Base-by-base conservation (phyloP, 2,113 vertebrate species). In the Eulemur macaco region DNA sequence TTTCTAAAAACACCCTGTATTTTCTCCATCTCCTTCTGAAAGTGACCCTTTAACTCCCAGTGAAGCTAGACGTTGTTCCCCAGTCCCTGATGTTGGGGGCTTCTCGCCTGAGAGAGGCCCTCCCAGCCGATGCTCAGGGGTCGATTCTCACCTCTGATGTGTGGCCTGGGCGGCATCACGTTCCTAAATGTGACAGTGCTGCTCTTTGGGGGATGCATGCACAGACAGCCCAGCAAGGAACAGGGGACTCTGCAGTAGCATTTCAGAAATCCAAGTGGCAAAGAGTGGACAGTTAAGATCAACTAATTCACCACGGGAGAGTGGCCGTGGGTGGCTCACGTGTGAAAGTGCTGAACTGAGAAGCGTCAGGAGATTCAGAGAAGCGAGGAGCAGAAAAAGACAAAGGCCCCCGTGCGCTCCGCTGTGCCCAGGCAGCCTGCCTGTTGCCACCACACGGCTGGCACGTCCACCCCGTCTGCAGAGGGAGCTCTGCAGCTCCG, bases 141-240 rank as follows among this genome's bases (percentile, higher is more conserved):
- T 42, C 18, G 60, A 42, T 78, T 25, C 81, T 85, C 66, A 95
- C 89, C 93, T 94, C 69, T 8, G 52, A 82, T n/a, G 11, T 20
- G 1, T 0, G 34, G 54, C 60, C 78, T 0, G 2, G 25, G 47
- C 78, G 25, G 84, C 34, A 5, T 5, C 23, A 6, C 9, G 5
- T 14, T 0, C 54, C 3, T 2, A n/a, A 21, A 42, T 8, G 15
- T 15, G 47, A 5, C 17, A 3, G 3, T 1, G 0, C 77, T 23
- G 37, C 39, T 15, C 31, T 18, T 52, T 14, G 11, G 42, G 64
- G 45, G 7, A 58, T 34, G 45, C 76, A 10, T 3, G 11, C 1
- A 4, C 2, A 5, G 2, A 15, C 21, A 6, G 27, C 29, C n/a
- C 2, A 0, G 1, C 31, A 0, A 31, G n/a, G 29, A 39, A 42